A percentile compares a stretch with the other conserved stretches of the same genome.
phyloP scores from a whole-genome alignment of 2,888 invertebrate genomes.

The Melangyna quadrimaculata region DNA sequence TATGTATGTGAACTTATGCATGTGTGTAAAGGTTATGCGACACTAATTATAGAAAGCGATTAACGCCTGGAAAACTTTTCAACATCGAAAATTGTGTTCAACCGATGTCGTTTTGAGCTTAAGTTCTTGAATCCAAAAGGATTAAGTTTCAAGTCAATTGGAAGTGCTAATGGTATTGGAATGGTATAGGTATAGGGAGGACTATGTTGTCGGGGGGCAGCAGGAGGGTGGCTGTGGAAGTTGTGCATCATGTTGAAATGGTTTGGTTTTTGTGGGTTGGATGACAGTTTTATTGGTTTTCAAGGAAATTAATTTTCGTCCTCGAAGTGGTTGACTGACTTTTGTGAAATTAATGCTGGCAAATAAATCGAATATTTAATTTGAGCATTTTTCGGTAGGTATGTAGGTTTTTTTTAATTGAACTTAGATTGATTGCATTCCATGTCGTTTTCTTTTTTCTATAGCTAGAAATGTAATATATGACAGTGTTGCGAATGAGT shows the following conservation, averaged over 20 bases:
- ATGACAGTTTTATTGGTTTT: constrained; percentile 53
- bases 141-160: constrained; percentile 45
- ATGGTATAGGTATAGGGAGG: too few species aligned
- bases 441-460: too few species aligned
- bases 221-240: neutral
- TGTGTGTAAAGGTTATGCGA: neutral
- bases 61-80: constrained; percentile 58
- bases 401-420: too few species aligned
- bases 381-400: neutral
- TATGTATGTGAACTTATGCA: too few species aligned
- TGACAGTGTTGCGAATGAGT: too few species aligned
- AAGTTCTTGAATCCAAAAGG: constrained; percentile 15
- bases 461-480: too few species aligned
- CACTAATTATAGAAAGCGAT: constrained; percentile 51
- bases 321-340: constrained; percentile 15
- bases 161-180: constrained; percentile 21
- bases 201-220: too few species aligned
- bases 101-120: constrained; percentile 22
- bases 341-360: neutral
- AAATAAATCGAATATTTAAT: constrained; percentile 30
- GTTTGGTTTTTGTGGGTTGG: constrained; percentile 13
- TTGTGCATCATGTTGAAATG: constrained; percentile 22
- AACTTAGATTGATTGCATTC: neutral
- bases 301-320: constrained; percentile 33
- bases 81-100: constrained; percentile 36